These are phyloP conservation scores for Sarcoramphus papa DNA, from an alignment of 2,797 vertebrate species.

Conservation along the genomic window DNA sequence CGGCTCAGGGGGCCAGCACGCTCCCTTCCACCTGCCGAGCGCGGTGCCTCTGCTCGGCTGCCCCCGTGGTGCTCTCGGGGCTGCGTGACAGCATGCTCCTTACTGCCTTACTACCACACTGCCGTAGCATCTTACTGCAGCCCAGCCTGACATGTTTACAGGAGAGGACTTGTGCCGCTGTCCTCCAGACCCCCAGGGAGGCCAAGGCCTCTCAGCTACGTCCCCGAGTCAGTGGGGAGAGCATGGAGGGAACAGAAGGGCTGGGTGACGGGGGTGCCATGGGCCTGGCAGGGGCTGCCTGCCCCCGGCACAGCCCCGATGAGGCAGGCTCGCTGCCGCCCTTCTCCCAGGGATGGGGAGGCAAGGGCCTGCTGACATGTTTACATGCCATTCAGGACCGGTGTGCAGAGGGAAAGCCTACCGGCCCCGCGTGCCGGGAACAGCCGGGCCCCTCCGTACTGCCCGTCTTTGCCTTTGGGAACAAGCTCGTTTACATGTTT, in stretches of 20 bases:
- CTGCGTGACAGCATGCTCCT: neutral
- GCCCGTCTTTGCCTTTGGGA: neutral
- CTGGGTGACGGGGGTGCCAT: neutral
- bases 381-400: neutral
- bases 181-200: neutral
- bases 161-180: neutral
- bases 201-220: neutral
- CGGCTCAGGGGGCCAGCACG: fast-evolving
- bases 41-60: neutral
- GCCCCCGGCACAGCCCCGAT: neutral
- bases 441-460: neutral
- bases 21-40: neutral
- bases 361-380: neutral
- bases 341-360: neutral
- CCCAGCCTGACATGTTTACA: neutral
- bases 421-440: neutral
- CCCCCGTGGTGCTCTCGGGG: neutral
- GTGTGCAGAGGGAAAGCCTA: neutral
- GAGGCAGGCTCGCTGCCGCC: neutral
- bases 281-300: neutral
- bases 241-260: neutral
- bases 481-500: neutral
- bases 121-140: neutral
- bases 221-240: neutral
- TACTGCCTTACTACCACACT: constrained; percentile 72